Evolutionary conservation across 2,888 invertebrate species (phyloP), one percentile per base, ranked within the genome.

Genomic region (Chloroclystis v-ata): DNA sequence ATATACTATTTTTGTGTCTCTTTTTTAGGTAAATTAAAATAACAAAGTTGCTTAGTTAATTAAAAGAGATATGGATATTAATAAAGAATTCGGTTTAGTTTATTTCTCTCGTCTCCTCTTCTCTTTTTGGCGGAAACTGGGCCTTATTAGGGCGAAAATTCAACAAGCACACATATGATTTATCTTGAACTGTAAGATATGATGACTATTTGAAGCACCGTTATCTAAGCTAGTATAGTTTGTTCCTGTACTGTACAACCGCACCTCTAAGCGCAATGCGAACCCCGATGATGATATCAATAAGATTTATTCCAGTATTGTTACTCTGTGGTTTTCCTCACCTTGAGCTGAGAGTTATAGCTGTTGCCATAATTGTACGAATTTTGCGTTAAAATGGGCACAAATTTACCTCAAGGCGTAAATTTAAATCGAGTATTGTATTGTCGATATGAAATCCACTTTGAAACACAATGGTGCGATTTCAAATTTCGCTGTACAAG

Each of bases 401-500:
- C 44, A 52, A 55, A 50, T 54, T 53, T 42, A 49, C 46, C 35
- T 49, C 26, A 49, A 47, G 44, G 54, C 49, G 53, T 45, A 48
- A 57, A 55, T 55, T 54, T 30, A 48, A 63, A 69, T 67, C 58
- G 61, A 60, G 59, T 60, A 68, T 63, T 62, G 55, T 58, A 38
- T 61, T 56, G 58, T 47, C 51, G 54, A 63, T 65, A 62, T 65
- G 61, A 65, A 69, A 71, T 61, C 60, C 33, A 57, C 52, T 59
- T 54, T 37, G 46, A 45, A 45, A 42, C 49, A 70, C 66, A 73
- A 72, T 69, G 39, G 59, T 50, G 44, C 49, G 44, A 62, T 65
- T 65, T 54, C 35, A 63, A 62, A 61, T 67, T 67, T 65, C 62
- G 55, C 57, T 60, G 40, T 32, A 48, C 60, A 59, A 61, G 60